These are phyloP conservation scores for Chrysogorgia sp. DNA, from an alignment of 92 coral and sea anemone genomes.

Conservation along the genomic window DNA sequence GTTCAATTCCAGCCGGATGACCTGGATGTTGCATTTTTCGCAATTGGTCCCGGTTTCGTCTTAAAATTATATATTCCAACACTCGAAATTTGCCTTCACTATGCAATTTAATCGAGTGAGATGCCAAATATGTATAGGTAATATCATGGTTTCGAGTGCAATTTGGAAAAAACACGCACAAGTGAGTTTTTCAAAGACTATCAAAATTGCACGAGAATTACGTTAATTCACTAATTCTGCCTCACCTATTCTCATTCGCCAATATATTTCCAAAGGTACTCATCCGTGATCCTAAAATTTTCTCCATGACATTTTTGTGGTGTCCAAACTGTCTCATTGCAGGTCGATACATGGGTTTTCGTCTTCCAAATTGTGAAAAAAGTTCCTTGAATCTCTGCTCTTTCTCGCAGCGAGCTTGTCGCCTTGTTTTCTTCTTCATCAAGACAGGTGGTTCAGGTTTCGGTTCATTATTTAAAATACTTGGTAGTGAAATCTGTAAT, in stretches of 20 bases:
- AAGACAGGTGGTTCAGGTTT: neutral
- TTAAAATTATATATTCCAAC: no score
- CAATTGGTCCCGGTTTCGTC: no score
- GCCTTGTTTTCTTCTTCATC: neutral
- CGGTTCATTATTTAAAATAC: neutral
- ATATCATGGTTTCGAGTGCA: no score
- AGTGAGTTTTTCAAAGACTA: neutral
- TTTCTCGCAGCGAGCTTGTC: neutral
- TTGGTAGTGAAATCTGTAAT: neutral
- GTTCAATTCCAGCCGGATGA: no score
- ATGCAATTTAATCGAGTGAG: no score
- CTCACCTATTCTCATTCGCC: neutral
- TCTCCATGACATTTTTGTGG: conserved; percentile 19
- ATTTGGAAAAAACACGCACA: no score
- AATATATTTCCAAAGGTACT: neutral
- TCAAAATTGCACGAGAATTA: neutral
- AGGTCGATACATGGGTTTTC: neutral
- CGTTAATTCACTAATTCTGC: no score
- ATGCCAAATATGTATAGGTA: no score
- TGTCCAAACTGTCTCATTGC: neutral
- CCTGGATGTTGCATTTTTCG: no score
- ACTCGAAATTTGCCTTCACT: no score
- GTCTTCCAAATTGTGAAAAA: neutral
- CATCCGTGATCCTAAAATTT: conserved; percentile 6
- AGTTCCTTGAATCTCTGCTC: neutral